A percentile compares a stretch with the other conserved stretches of the same genome.
phyloP scores from a whole-genome alignment of 2,797 vertebrate genomes.

The Artibeus jamaicensis region DNA sequence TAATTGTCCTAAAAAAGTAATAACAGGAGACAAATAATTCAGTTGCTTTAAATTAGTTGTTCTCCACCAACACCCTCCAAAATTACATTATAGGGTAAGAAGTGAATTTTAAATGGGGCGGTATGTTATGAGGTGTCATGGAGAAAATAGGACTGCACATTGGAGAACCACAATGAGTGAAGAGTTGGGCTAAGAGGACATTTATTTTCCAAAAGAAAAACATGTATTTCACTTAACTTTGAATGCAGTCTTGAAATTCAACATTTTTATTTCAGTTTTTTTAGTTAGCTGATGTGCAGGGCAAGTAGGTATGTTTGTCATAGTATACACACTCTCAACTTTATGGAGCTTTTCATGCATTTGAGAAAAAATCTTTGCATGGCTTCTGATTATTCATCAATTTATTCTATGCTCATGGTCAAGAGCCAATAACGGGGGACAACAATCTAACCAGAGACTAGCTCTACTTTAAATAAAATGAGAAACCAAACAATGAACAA shows the following conservation, averaged over 20 bases:
- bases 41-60: not conserved
- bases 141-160: not conserved
- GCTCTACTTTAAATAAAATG: not conserved
- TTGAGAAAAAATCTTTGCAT: not conserved
- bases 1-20: not conserved
- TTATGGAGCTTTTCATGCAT: not conserved
- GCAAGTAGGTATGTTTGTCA: not conserved
- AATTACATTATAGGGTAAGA: not conserved
- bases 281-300: not conserved
- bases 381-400: not conserved
- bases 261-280: not conserved
- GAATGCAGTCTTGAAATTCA: not conserved
- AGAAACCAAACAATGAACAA: not conserved
- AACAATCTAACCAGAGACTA: not conserved
- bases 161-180: not conserved
- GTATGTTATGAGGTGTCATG: not conserved
- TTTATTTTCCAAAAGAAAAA: not conserved
- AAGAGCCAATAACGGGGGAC: not conserved
- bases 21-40: not conserved
- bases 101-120: not conserved
- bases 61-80: not conserved
- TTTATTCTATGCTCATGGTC: not conserved
- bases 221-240: not conserved
- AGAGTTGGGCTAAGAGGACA: not conserved
- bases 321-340: not conserved